Evolutionary conservation across 2,888 invertebrate species (phyloP), one percentile per base, ranked within the genome.

Genomic region (Andrena praecox): DNA sequence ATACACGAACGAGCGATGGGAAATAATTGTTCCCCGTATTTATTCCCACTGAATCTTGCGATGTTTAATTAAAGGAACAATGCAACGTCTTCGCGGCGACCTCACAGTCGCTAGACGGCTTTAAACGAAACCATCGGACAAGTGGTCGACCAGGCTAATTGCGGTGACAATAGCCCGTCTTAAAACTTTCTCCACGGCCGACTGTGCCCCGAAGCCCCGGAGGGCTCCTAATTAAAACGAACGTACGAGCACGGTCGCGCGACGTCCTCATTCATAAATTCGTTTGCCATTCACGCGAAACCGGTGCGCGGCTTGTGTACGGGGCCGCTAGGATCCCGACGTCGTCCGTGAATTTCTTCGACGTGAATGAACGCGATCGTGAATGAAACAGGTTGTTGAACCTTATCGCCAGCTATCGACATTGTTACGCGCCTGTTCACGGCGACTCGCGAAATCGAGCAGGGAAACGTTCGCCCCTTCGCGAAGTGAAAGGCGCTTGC

Each of bases 251-350:
- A 0, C 42, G 52, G 60, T 60, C 52, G 64, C 54, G 77, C 74
- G 33, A 64, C 71, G 70, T 72, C 24, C 75, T 78, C 84, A 82
- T 84, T 84, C 78, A 84, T 68, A 75, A 78, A 78, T 82, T 78
- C 75, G 82, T 69, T 42, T 31, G 66, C 71, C 84, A 83, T 83
- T 83, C 83, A 83, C 66, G 35, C 68, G 67, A 29, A 42, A 71
- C 66, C 56, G 56, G 64, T 52, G 42, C 24, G 29, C n/a, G 69
- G 62, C 68, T 27, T 33, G 56, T 29, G 24, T 54, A 27, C 31
- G 50, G 12, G 20, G 62, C 33, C 48, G 3, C 24, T 12, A 24
- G 42, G 74, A 27, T n/a, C 31, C 0, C 35, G 29, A 29, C 71
- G 50, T 42, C 42, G 63, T 73, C 71, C 63, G 67, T 31, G 42